Evolutionary conservation across 2,888 invertebrate species (phyloP).

Genomic region (Incurvaria masculella): DNA sequence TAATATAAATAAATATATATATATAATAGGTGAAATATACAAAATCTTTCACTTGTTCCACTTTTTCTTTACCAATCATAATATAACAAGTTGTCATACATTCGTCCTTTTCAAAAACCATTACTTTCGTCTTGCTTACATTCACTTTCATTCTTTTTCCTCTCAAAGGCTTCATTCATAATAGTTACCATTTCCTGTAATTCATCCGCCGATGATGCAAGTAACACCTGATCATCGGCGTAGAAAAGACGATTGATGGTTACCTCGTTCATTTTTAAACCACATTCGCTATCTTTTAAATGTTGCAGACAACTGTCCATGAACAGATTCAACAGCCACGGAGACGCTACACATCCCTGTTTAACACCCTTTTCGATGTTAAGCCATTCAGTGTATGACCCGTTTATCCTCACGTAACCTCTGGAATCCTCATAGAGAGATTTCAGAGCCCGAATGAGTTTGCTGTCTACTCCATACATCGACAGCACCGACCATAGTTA

Average conservation of each 20-base stretch:
- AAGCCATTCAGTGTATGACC: constrained; percentile 1
- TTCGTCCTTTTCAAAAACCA: not conserved
- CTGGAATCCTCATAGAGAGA: not conserved
- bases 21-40: too few relatives aligned
- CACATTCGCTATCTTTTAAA: not conserved
- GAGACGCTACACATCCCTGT: constrained; percentile 1
- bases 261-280: not conserved
- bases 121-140: constrained; percentile 1
- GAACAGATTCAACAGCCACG: constrained; percentile 2
- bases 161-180: not conserved
- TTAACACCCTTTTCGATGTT: not conserved
- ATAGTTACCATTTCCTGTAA: not conserved
- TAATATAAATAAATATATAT: too few relatives aligned
- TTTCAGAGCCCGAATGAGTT: not conserved
- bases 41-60: too few relatives aligned
- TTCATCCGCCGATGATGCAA: not conserved
- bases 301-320: constrained; percentile 1
- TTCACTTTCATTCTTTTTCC: constrained; percentile 2
- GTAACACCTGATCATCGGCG: not conserved
- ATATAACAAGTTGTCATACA: too few relatives aligned
- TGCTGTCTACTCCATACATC: not conserved
- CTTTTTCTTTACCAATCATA: too few relatives aligned
- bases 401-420: constrained; percentile 1
- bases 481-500: not conserved
- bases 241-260: not conserved